phyloP scores from a whole-genome alignment of 2,888 invertebrate genomes.

The Cephalotes varians region DNA sequence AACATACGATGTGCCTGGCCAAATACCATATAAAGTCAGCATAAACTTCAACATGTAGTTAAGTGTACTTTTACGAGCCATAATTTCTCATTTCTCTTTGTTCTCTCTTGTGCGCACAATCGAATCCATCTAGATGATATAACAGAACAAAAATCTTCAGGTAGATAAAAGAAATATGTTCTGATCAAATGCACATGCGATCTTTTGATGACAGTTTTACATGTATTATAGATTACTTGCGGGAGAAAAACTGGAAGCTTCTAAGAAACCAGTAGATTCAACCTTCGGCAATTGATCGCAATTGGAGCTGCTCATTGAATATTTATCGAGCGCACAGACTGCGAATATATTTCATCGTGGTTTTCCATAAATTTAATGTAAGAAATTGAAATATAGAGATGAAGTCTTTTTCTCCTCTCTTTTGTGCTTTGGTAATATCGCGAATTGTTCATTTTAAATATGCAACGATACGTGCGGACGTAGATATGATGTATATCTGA shows the following conservation, averaged over 20 bases:
- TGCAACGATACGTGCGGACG: background rate
- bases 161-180: background rate
- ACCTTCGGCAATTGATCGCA: background rate
- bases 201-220: background rate
- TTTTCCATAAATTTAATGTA: background rate
- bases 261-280: background rate
- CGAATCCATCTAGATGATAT: background rate
- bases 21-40: slow-evolving; percentile 36
- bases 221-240: background rate
- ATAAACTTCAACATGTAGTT: slow-evolving; percentile 38
- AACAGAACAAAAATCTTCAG: slow-evolving; percentile 1
- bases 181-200: background rate
- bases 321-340: background rate
- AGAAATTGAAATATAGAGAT: background rate
- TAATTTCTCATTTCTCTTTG: slow-evolving; percentile 18
- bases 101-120: background rate
- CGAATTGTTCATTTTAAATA: slow-evolving; percentile 36
- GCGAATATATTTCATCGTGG: background rate
- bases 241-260: background rate
- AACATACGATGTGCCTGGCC: slow-evolving; percentile 29
- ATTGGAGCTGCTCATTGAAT: slow-evolving; percentile 29
- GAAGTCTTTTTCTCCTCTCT: background rate
- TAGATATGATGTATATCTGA: background rate
- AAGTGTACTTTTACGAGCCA: slow-evolving; percentile 28
- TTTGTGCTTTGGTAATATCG: background rate